Percentiles rank a stretch among this genome's conserved stretches.
These are phyloP conservation scores for Pipistrellus nathusii DNA, from an alignment of 2,797 vertebrate species.

Conservation along the genomic window DNA sequence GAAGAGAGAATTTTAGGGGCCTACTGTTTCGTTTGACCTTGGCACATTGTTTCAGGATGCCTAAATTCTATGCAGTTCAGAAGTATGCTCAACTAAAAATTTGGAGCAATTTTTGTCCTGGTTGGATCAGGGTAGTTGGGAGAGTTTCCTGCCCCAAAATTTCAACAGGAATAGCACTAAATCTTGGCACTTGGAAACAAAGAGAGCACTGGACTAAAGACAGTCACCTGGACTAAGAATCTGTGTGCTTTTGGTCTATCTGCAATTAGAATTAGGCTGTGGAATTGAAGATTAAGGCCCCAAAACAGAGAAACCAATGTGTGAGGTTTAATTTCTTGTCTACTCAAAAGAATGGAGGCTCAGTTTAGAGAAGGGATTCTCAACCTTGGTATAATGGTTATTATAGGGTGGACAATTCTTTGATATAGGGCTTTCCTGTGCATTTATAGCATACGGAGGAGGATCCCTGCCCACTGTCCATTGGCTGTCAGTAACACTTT, in stretches of 20 bases:
- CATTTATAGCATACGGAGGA: slow-evolving; percentile 43
- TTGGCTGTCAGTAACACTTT: background rate
- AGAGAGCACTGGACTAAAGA: background rate
- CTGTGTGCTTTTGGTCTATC: background rate
- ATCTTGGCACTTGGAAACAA: background rate
- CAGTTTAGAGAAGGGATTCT: background rate
- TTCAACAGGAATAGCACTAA: background rate
- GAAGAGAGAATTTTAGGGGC: background rate
- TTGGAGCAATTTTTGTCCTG: background rate
- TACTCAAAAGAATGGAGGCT: background rate
- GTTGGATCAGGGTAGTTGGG: no score
- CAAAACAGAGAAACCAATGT: no score
- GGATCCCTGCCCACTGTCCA: background rate
- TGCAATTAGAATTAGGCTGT: no score
- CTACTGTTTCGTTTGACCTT: background rate
- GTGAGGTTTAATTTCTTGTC: background rate
- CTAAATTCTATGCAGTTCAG: background rate
- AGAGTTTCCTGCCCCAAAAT: background rate
- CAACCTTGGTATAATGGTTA: no score
- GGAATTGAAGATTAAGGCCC: no score
- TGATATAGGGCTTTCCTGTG: background rate
- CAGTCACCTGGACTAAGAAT: no score
- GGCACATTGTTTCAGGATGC: background rate
- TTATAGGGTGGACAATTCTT: background rate
- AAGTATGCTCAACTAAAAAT: no score